These are phyloP conservation scores for Saxidomus purpurata DNA, from an alignment of 1,140 invertebrate species.

Conservation along the genomic window DNA sequence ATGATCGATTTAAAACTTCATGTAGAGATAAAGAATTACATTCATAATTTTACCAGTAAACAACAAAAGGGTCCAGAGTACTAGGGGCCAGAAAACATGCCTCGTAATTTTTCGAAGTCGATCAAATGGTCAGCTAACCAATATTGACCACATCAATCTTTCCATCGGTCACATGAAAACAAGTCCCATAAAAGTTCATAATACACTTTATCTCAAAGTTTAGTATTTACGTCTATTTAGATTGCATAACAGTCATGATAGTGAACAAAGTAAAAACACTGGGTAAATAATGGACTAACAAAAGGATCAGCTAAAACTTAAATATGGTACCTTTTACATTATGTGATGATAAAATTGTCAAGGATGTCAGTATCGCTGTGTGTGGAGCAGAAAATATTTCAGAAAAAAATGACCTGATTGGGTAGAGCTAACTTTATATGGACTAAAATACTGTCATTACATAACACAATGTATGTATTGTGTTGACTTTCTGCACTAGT, in stretches of 20 bases:
- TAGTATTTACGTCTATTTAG: slow-evolving; percentile 56
- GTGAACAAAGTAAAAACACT: slow-evolving; percentile 49
- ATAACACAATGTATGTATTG: no score
- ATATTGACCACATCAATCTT: background rate
- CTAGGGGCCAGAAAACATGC: no score
- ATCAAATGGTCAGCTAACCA: no score
- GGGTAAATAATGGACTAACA: slow-evolving; percentile 35
- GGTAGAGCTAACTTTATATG: no score
- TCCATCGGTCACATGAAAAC: slow-evolving; percentile 15
- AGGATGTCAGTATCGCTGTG: background rate
- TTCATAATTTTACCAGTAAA: no score
- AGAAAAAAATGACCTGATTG: no score
- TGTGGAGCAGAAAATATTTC: background rate
- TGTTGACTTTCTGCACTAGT: no score
- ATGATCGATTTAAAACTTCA: no score
- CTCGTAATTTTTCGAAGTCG: no score
- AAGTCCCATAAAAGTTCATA: slow-evolving; percentile 53
- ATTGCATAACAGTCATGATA: slow-evolving; percentile 48
- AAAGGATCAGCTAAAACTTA: slow-evolving; percentile 49
- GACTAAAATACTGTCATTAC: no score
- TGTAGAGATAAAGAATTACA: no score
- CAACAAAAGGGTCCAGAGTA: no score
- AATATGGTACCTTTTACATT: background rate
- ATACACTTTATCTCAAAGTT: slow-evolving; percentile 41
- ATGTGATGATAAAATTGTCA: slow-evolving; percentile 28